Evolutionary conservation across 2,797 vertebrate species (phyloP), one percentile per base, ranked within the genome.

Genomic region (Pangasius sanitwongsei): DNA sequence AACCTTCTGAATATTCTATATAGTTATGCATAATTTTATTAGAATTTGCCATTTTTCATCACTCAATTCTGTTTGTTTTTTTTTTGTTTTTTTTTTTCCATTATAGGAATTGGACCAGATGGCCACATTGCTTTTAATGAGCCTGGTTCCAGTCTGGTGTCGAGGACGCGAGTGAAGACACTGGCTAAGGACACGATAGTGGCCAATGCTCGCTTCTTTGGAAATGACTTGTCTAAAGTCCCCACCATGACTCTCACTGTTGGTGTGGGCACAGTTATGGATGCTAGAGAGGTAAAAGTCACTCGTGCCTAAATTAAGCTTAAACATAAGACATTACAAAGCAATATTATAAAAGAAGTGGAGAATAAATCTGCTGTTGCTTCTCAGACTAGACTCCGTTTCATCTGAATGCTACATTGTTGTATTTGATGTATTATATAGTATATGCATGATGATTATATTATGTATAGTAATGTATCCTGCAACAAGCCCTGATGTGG

Each of bases 111-210:
- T 0, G 98, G 99, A 90, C 98, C 99, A 0, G 99, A 99, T 0
- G 99, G 99, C 74, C 99, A 99, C 94, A 97, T 99, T 81, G 99
- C 98, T 89, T 99, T 99, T 94, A 99, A 99, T 20, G 98, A 99
- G 91, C 99, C 98, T 0, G 98, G 99, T 2, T 99, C 99, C 6
- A 99, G 98, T 85, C 59, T 99, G 89, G 97, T 96, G 48, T 99
- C 99, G 74, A 97, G 98, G 92, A 99, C 99, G 0, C 96, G 98
- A 77, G 97, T 99, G 90, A 99, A 99, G 94, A 99, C 99, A 0
- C 89, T 99, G 94, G 98, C 99, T 83, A 96, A 97, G 94, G 98
- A 99, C 93, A 99, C 99, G 0, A 99, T 99, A 53, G 93, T 98
- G 90, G 98, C 98, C 67, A 99, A 99, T 0, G 98, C 98, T 81